These are phyloP conservation scores for Orthonychiurus folsomi DNA, from an alignment of 2,888 invertebrate genomes.

Conservation along the genomic window DNA sequence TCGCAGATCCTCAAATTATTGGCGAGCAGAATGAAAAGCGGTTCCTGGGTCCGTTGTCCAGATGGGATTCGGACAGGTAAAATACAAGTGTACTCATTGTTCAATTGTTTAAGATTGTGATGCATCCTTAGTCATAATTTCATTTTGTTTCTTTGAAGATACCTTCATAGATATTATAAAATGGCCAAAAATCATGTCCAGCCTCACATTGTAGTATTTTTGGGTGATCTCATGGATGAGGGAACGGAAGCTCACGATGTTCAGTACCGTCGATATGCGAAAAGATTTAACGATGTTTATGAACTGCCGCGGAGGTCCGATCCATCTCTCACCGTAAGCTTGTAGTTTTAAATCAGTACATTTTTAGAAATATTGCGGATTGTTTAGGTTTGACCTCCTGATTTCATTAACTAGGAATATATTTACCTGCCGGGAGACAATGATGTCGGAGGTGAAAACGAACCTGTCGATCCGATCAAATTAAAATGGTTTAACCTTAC, in stretches of 20 bases:
- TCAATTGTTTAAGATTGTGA: constrained; percentile 3
- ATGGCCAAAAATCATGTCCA: constrained; percentile 60
- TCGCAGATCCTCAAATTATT: constrained; percentile 88
- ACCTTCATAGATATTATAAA: constrained; percentile 66
- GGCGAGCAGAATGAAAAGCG: constrained; percentile 66
- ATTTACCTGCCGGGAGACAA: constrained; percentile 91
- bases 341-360: constrained; percentile 6
- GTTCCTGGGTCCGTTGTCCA: constrained; percentile 56
- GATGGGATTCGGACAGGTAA: constrained; percentile 85
- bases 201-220: constrained; percentile 76
- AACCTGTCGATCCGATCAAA: constrained; percentile 60
- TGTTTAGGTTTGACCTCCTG: constrained; percentile 4
- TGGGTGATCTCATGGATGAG: constrained; percentile 93
- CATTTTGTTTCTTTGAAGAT: constrained; percentile 51
- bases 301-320: constrained; percentile 27
- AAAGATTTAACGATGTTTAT: constrained; percentile 63
- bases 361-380: constrained; percentile 5
- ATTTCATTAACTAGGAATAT: constrained; percentile 43
- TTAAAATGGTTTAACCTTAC: constrained; percentile 61
- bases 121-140: not conserved
- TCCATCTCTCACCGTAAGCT: constrained; percentile 14
- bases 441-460: constrained; percentile 88
- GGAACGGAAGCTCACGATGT: constrained; percentile 65
- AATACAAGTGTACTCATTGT: constrained; percentile 22
- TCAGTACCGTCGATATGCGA: constrained; percentile 65